Conservation (phyloP, 2,888 invertebrate species). For the Busseola fusca region DNA sequence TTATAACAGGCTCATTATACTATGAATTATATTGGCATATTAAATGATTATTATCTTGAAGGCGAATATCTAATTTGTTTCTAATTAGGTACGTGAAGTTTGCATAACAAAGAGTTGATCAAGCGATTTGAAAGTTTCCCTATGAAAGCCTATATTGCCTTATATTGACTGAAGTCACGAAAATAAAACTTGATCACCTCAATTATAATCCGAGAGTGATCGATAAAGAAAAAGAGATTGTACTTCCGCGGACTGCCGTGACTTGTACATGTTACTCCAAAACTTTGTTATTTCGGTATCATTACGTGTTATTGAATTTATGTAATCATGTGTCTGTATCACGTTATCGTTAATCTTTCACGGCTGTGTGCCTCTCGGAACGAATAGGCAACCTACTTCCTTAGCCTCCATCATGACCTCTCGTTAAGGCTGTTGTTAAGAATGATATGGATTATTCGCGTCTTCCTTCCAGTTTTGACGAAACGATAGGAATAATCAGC, state of each 20-base stretch:
- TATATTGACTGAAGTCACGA: slow-evolving; percentile 52
- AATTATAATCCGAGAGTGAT: slow-evolving; percentile 57
- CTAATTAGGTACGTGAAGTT: slow-evolving; percentile 24
- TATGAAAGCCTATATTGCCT: slow-evolving; percentile 14
- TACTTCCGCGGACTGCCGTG: slow-evolving; percentile 61
- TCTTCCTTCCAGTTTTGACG: no score
- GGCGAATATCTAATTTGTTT: slow-evolving; percentile 39
- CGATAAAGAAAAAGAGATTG: slow-evolving; percentile 61
- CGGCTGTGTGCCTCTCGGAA: slow-evolving; percentile 18
- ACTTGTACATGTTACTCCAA: slow-evolving; percentile 48
- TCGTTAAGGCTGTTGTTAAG: background rate
- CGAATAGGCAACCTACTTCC: slow-evolving; percentile 43
- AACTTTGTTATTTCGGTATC: slow-evolving; percentile 42
- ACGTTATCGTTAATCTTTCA: slow-evolving; percentile 46
- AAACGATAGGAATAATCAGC: no score
- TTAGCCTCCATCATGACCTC: slow-evolving; percentile 3
- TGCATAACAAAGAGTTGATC: slow-evolving; percentile 19
- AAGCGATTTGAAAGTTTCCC: slow-evolving; percentile 45
- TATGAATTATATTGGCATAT: slow-evolving; percentile 41
- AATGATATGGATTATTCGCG: no score
- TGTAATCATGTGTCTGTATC: slow-evolving; percentile 50
- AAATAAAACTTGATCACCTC: slow-evolving; percentile 66
- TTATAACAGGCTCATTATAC: slow-evolving; percentile 25
- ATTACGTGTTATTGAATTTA: slow-evolving; percentile 53
- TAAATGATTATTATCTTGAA: slow-evolving; percentile 44